Evolutionary conservation across 1,140 invertebrate genomes (phyloP), one percentile per base, ranked within the genome.

Genomic region (Lepidurus arcticus): DNA sequence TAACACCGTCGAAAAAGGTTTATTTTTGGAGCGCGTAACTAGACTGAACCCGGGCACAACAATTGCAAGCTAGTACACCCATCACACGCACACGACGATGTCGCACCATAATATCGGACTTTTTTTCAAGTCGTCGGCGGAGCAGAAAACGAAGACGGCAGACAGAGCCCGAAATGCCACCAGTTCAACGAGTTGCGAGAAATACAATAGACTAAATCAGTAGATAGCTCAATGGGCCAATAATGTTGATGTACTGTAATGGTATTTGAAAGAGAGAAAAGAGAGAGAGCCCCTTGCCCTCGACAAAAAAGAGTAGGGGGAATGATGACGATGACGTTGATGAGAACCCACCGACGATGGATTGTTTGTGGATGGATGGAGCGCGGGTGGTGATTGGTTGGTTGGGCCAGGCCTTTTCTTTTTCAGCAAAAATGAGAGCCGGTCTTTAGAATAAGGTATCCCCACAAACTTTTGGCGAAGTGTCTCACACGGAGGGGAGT

Each of bases 41-140:
- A 7, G 53, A 65, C 53, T 65, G 53, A 65, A 65, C 21, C 53
- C 16, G 16, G 53, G 53, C 53, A 65, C 53, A 65, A 65, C 53
- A 65, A 65, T 65, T 65, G 21, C 53, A 65, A 65, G 53, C 53
- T 65, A 9, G 53, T 4, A 65, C 53, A 65, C 53, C 53, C 53
- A 65, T 10, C 53, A 65, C 53, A 65, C 53, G 53, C 53, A 65
- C 53, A 65, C 53, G 53, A 65, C 53, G 53, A 13, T 65, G 53
- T 65, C 53, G 53, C 53, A 65, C 53, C 53, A 65, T 65, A 65
- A 65, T 65, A 65, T 65, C 53, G 21, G 21, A 65, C 53, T 65
- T 5, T 13, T 21, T 65, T 1, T 9, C 21, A 34, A 65, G 53
- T 65, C 53, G 53, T 34, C 34, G 45, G 45, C 45, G 45, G 16